phyloP scores from a whole-genome alignment of 2,888 invertebrate species.

The Synanthedon andrenaeformis region DNA sequence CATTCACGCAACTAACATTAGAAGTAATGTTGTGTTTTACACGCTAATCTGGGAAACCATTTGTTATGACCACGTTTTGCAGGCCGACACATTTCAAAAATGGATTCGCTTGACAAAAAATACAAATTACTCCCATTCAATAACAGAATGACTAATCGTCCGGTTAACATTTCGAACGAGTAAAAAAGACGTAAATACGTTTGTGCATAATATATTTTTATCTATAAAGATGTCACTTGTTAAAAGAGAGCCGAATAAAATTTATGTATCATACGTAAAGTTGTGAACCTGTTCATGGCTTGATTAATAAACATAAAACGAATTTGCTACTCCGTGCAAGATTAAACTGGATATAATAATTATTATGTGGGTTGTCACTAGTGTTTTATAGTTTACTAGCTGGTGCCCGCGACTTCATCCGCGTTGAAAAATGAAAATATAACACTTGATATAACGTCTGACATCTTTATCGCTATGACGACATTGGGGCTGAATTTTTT shows the following conservation, averaged over 20 bases:
- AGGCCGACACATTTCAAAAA: background rate
- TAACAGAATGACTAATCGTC: background rate
- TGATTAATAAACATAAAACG: background rate
- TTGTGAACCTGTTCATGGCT: background rate
- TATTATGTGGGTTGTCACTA: no score
- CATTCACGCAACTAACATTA: slow-evolving; percentile 13
- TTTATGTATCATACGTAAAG: background rate
- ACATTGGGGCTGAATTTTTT: no score
- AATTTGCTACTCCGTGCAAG: background rate
- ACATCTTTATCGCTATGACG: no score
- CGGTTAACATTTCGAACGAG: background rate
- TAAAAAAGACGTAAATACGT: background rate
- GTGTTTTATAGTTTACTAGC: no score
- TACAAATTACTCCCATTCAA: background rate
- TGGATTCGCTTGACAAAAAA: background rate
- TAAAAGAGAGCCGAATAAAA: background rate
- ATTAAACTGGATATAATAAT: no score
- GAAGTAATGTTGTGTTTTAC: slow-evolving; percentile 1
- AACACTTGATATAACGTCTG: no score
- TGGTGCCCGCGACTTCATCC: no score
- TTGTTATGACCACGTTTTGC: background rate
- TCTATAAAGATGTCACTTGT: background rate
- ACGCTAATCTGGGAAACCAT: background rate
- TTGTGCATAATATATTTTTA: no score
- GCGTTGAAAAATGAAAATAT: no score